Evolutionary conservation across 1,140 invertebrate genomes (phyloP), one percentile per base, ranked within the genome.

Genomic region (Drosophila nebulosa): DNA sequence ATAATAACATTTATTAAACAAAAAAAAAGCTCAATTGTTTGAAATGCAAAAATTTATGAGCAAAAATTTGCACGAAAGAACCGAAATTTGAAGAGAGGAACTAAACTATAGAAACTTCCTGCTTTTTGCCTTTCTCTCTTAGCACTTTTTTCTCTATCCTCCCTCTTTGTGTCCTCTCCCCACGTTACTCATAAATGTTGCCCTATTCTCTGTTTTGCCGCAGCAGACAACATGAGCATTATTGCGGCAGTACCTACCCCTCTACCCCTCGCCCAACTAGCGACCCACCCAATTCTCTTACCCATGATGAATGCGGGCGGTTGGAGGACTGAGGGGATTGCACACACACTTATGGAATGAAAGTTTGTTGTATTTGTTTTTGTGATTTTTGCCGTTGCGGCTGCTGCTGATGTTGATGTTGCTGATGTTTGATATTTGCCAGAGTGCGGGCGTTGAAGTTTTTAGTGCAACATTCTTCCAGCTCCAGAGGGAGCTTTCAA

Each of bases 141-240:
- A 21, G 3, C 16, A 46, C 7, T 21, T 21, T 9, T 46, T 21
- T 46, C 16, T 46, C 39, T 46, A 9, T 46, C 0, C 7, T 18
- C 39, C 18, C 14, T 3, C 36, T 32, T 10, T 30, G 22, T 59
- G 5, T 64, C 69, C 18, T 26, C 67, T 51, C 30, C 30, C 30
- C 30, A 32, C 30, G 9, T 32, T 35, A 18, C 52, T 74, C 71
- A 80, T 78, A 86, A 86, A 78, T 86, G 81, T 85, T 86, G 74
- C 73, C 73, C 35, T 61, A 16, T 61, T 36, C 39, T 42, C 36
- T 22, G 22, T 24, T 61, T 65, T 70, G 80, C 81, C 83, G 78
- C 78, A 78, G 78, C 78, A 78, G 83, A 86, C 81, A 86, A 86
- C 83, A 88, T 78, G 78, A 88, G 78, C 79, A 78, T 76, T 83